A percentile compares a stretch with the other conserved stretches of the same genome.
These are phyloP conservation scores for Melanocharis versteri DNA, from an alignment of 2,113 vertebrate genomes.

Conservation along the genomic window DNA sequence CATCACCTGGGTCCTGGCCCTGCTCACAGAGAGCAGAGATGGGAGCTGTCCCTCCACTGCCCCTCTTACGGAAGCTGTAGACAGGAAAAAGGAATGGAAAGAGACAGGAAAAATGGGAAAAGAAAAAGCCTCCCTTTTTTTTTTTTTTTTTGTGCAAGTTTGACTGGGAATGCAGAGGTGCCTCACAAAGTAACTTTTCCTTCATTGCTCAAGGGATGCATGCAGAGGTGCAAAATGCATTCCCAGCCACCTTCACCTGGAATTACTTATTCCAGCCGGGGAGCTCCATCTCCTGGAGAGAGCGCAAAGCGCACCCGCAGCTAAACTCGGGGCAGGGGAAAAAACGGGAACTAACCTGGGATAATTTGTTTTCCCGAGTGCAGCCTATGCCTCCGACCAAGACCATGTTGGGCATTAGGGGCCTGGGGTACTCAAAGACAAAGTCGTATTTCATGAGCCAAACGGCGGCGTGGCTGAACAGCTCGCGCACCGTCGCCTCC, in stretches of 20 bases:
- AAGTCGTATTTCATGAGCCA: conserved; percentile 85
- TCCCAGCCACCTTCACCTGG: background rate
- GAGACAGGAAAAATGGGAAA: background rate
- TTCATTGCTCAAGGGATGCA: too few relatives aligned
- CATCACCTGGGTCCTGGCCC: background rate
- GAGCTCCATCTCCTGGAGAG: background rate
- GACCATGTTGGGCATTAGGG: conserved; percentile 80
- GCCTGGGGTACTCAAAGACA: conserved; percentile 75
- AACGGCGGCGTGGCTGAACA: conserved; percentile 72
- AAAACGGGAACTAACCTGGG: conserved; percentile 61
- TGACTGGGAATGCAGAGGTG: background rate
- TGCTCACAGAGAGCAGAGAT: background rate
- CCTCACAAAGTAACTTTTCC: background rate
- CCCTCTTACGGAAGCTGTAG: background rate
- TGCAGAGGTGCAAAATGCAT: background rate
- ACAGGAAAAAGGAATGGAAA: background rate
- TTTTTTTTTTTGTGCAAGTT: background rate
- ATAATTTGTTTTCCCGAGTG: conserved; percentile 59
- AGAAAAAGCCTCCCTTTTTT: background rate
- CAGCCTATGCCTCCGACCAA: conserved; percentile 78
- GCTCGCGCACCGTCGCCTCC: conserved; percentile 53
- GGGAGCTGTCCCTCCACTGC: background rate
- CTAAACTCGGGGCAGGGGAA: rapidly evolving
- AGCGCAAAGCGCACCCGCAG: background rate
- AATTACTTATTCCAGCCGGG: background rate